Evolutionary conservation across 2,888 invertebrate genomes (phyloP), one percentile per base, ranked within the genome.

Genomic region (Temnothorax unifasciatus): DNA sequence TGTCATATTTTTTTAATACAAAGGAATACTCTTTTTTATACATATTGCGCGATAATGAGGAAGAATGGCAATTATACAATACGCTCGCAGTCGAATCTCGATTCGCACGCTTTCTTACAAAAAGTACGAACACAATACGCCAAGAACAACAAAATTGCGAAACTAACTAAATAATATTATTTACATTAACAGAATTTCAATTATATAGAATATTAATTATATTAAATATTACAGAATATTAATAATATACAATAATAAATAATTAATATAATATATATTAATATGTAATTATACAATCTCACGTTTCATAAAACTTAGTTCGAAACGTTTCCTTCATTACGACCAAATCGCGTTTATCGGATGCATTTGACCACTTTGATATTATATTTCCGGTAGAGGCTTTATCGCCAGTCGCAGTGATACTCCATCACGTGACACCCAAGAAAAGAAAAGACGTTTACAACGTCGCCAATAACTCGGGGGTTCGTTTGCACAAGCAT

Each of bases 381-480:
- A 18, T 52, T 29, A 44, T 44, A 74, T 52, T 63, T 63, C 38
- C 63, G 38, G 52, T 38, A 52, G 77, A 57, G 57, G 4, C 21
- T 68, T 59, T 69, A 47, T 77, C 41, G n/a, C 50, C 50, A 21
- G 50, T 64, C 18, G 52, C n/a, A n/a, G 29, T 68, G 18, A 77
- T 66, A 68, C 44, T 29, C 54, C 54, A n/a, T 3, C 47, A 57
- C 57, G 44, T 29, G 34, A n/a, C 25, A 25, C 11, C n/a, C 21
- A 15, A 44, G 15, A 57, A 44, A 52, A 38, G 50, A 76, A 64
- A 59, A 59, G 74, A 59, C 18, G 13, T 18, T n/a, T 44, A 68
- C 54, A 59, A 9, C 76, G 41, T 64, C 76, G 50, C 34, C 57
- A 77, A 77, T 68, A 77, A 68, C 68, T 68, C 54, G 41, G 8